Base-by-base conservation (phyloP, 2,888 invertebrate species). In the Phyto melanocephala region DNA sequence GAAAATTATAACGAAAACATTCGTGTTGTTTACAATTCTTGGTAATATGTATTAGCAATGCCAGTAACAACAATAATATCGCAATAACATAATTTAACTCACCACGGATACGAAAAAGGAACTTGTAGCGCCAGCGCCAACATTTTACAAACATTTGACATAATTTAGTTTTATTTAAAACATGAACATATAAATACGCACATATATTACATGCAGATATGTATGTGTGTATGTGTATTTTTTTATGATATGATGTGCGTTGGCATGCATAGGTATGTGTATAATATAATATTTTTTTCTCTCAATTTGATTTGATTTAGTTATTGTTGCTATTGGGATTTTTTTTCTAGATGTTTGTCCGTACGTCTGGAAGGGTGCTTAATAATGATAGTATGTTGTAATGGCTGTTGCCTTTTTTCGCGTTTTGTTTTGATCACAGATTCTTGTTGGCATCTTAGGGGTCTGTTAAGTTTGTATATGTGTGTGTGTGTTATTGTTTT, bases 341-440 rank as follows among this genome's bases (percentile, higher is more conserved):
- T 37, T 50, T 77, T 47, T 52, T 37, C 54, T 47, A 63, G 67
- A 52, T 74, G 40, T 15, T 17, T 13, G 60, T 60, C 24, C 22
- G 68, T 52, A 35, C 22, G 56, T 67, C 67, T 22, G 22, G 42
- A 40, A 35, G 75, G 54, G 65, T 63, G 47, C 62, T 80, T 60
- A 67, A 47, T 72, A 45, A 58, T 71, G 77, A 71, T 42, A 45
- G 63, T 11, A 72, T 74, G 58, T 6, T 28, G 67, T 67, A 60
- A 65, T 70, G 67, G 77, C 56, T 50, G 50, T 68, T 28, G 28
- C 28, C 28, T 28, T 77, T 80, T 82, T 83, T 74, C 80, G 76
- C 80, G 77, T 77, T 83, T 80, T 83, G 80, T 77, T 83, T 80
- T 80, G 80, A 83, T 83, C 22, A 56, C 65, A 22, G 33, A 37